phyloP scores from a whole-genome alignment of 2,797 vertebrate genomes.

The Streptopelia turtur region DNA sequence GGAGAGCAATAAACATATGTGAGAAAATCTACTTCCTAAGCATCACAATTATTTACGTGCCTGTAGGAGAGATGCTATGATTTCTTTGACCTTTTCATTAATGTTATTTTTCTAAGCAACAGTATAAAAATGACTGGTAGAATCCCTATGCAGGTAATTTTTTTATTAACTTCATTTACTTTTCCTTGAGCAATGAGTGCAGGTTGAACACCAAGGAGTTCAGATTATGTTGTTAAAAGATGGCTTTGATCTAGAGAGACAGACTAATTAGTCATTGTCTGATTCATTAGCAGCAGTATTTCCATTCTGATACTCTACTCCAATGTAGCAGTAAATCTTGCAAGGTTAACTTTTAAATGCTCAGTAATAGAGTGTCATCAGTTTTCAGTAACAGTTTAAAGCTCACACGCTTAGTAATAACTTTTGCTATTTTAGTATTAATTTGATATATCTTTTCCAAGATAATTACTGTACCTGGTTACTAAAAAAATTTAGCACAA shows the following conservation, averaged over 20 bases:
- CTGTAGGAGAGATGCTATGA: background rate
- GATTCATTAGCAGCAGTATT: constrained; percentile 15
- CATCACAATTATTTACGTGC: background rate
- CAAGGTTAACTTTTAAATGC: constrained; percentile 27
- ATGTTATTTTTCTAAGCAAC: background rate
- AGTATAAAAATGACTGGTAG: background rate
- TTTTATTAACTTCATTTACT: constrained; percentile 12
- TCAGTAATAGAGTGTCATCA: background rate
- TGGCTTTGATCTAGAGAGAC: background rate
- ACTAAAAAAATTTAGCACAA: background rate
- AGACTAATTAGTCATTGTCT: constrained; percentile 24
- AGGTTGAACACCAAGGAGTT: background rate
- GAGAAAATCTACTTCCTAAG: background rate
- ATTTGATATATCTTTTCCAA: constrained; percentile 9
- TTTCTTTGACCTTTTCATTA: background rate
- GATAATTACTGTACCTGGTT: background rate
- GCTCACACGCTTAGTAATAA: background rate
- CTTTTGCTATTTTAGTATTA: background rate
- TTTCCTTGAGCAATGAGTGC: constrained; percentile 21
- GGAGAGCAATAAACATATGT: background rate
- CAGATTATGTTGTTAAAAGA: constrained; percentile 18
- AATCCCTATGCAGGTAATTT: background rate
- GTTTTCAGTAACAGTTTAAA: background rate
- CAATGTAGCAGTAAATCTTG: background rate
- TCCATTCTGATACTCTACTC: background rate